Evolutionary conservation across 2,113 vertebrate genomes (phyloP), one percentile per base, ranked within the genome.

Genomic region (Oncorhynchus kisutch): DNA sequence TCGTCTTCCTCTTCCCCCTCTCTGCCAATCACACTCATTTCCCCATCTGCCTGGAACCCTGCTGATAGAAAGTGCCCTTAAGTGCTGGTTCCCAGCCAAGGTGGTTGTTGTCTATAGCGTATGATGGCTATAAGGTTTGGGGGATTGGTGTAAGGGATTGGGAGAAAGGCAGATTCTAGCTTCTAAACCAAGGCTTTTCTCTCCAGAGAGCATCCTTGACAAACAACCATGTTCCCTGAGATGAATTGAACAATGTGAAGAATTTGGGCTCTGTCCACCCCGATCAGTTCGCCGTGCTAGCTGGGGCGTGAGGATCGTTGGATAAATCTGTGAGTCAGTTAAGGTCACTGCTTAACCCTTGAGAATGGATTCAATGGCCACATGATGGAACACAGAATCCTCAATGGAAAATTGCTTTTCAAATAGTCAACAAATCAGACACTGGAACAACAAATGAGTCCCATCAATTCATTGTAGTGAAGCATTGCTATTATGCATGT

Each of bases 31-130:
- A 86, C 86, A 85, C 83, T 86, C 51, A 79, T 65, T 54, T 67
- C 76, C 68, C 84, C 87, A 88, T 86, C 86, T 87, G 87, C 78
- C 88, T 87, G 86, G 76, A 84, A 88, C 49, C 74, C 78, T 71
- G 1, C 85, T 84, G 87, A 90, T 90, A 89, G 85, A 89, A 86
- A 80, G 82, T n/a, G 54, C 84, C 89, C 84, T 85, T 16, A 82
- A 88, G 89, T 72, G 69, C 82, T 84, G 83, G 87, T 78, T 1
- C 54, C 4, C 49, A 65, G 80, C 86, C 88, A 87, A 54, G 5
- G 51, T 14, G 16, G 60, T 49, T 51, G 24, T 72, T 78, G 75
- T 76, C 77, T 78, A 48, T 34, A 57, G 81, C 31, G 20, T n/a
- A 13, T 76, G 80, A 81, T 79, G 72, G 79, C 74, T 70, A 64